Base-by-base conservation (phyloP, 2,113 vertebrate species). In the Terrapene triunguis region DNA sequence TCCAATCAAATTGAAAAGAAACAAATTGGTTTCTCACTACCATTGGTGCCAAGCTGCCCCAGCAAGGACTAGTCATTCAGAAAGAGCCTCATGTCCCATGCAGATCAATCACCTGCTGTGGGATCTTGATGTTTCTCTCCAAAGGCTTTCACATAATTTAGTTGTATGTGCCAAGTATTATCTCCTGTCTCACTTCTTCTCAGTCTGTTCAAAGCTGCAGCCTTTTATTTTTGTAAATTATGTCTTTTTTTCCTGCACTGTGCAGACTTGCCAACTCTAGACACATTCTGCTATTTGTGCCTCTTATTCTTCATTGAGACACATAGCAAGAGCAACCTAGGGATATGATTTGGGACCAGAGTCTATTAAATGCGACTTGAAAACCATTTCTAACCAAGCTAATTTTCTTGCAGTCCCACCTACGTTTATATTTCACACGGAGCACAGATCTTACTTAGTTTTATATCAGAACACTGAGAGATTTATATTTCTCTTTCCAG, bases 331-430 rank as follows among this genome's bases (percentile, higher is more conserved):
- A 91, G 95, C 44, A 91, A 92, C 17, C 35, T 29, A 48, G 57
- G 80, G 94, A 96, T 97, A 96, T 95, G 81, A 89, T 91, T 88
- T 89, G 44, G 54, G 35, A 48, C 47, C 82, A 85, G 29, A 87
- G 72, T 53, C 85, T 50, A 84, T 91, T 82, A 92, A 95, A 93
- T 1, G 5, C 21, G 87, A 79, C 55, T 59, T 84, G 84, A 94
- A 92, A 95, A 92, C 51, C 88, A 80, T 35, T 7, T 96, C 90
- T 91, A 82, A 86, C 65, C 3, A 1, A 93, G 21, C 44, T 94
- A 89, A 95, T 88, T 74, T 96, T 85, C 59, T 85, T 80, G 27
- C 86, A 88, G 29, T 74, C 89, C 85, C 79, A 89, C 80, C 1
- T 25, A 84, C 42, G 35, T 89, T 93, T 92, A 86, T 29, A 88